Evolutionary conservation across 2,113 vertebrate species (phyloP).

Genomic region (Naja naja): DNA sequence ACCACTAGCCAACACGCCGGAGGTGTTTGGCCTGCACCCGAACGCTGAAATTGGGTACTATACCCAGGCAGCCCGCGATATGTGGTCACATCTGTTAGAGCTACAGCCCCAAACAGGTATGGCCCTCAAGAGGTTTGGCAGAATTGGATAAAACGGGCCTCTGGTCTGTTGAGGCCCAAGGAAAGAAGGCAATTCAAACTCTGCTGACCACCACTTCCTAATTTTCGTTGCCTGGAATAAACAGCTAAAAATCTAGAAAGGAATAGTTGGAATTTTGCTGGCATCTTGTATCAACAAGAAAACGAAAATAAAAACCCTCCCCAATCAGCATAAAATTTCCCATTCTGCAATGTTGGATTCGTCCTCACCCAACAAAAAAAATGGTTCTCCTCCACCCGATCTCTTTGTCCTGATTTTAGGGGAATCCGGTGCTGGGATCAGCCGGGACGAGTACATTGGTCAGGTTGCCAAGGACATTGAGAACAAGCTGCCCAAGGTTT

Average conservation of each 20-base stretch:
- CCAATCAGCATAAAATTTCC: background rate
- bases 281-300: no score
- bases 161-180: background rate
- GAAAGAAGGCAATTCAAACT: background rate
- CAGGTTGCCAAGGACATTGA: conserved; percentile 88
- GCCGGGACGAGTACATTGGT: conserved; percentile 85
- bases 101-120: conserved; percentile 92
- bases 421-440: conserved; percentile 78
- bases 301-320: background rate
- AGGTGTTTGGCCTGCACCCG: conserved; percentile 88
- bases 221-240: background rate
- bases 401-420: conserved; percentile 67
- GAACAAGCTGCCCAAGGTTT: conserved; percentile 81
- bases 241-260: background rate
- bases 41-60: conserved; percentile 95
- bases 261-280: no score
- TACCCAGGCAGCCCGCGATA: conserved; percentile 81
- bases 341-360: background rate
- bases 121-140: accelerated
- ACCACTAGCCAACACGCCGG: conserved; percentile 83
- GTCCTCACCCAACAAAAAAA: background rate
- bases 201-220: background rate
- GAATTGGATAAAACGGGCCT: background rate
- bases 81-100: conserved; percentile 87
- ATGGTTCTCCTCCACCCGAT: no score